Base-by-base conservation (phyloP, 2,113 vertebrate genomes). In the Stercorarius parasiticus region DNA sequence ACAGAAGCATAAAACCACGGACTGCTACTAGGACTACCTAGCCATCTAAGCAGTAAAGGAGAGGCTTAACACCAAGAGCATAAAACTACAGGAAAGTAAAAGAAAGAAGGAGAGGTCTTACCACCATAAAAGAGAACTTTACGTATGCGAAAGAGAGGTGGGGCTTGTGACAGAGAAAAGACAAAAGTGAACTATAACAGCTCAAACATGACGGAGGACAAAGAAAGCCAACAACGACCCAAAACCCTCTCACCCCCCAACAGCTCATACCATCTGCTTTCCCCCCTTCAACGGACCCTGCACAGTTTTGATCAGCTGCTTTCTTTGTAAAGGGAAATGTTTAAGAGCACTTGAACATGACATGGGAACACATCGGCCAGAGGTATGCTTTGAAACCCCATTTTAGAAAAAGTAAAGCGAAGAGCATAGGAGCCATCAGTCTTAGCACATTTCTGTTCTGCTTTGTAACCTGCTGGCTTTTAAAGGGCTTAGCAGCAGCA, bases 61-160 rank as follows among this genome's bases (percentile, higher is more conserved):
- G 38, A 77, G 40, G 88, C 29, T 92, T 47, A 27, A 79, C 71
- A 83, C 36, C 19, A 18, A 56, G 26, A 22, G 16, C 6, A 62
- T 73, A 65, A 93, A 55, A 78, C 81, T 76, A 96, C 9, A 38
- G 27, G 36, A 59, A 82, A 58, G 38, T 32, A 78, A 82, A 87
- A 92, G 36, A 64, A 64, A 88, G 70, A 36, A 94, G 38, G 56
- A 69, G 74, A 86, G 11, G 9, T 98, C 99, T 99, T 99, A 99
- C 99, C 99, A 88, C 98, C 97, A 34, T 96, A 97, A 97, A 99
- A 99, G 95, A 98, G 96, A 95, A 98, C 96, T 98, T 97, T 98
- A 98, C 98, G 98, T 85, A 99, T 98, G 97, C 95, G 97, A 97
- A 99, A 99, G 79, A 98, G 96, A 82, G 97, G 67, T n/a, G 98